A percentile compares a stretch with the other conserved stretches of the same genome.
phyloP scores from a whole-genome alignment of 2,797 vertebrate genomes.

The Galaxias olidus region DNA sequence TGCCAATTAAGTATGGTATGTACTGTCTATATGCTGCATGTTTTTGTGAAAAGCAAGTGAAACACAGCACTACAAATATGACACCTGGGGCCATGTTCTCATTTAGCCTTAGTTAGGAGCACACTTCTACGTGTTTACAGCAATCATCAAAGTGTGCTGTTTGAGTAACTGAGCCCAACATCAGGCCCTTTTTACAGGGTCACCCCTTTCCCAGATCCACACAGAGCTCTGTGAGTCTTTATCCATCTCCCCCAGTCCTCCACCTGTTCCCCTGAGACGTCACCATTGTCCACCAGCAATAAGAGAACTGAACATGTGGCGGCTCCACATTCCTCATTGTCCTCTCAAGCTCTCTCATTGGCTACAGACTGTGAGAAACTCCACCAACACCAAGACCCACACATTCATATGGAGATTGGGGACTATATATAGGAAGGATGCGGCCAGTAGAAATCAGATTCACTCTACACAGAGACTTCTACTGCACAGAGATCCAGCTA shows the following conservation, averaged over 20 bases:
- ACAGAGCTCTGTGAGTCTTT: slow-evolving; percentile 29
- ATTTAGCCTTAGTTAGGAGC: too few relatives aligned
- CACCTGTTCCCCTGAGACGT: slow-evolving; percentile 42
- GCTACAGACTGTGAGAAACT: slow-evolving; percentile 17
- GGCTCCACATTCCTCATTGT: slow-evolving; percentile 25
- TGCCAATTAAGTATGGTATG: too few relatives aligned
- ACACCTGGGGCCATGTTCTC: too few relatives aligned
- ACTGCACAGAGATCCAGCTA: slow-evolving; percentile 64
- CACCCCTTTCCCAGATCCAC: slow-evolving; percentile 63
- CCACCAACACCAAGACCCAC: slow-evolving; percentile 25
- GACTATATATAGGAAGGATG: slow-evolving; percentile 79
- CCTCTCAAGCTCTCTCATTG: slow-evolving; percentile 13
- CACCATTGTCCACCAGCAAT: slow-evolving; percentile 37
- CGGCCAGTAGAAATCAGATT: slow-evolving; percentile 56
- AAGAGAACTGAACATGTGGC: slow-evolving; percentile 46
- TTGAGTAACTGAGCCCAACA: slow-evolving; percentile 41
- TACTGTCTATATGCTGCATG: too few relatives aligned
- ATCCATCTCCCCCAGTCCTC: slow-evolving; percentile 27
- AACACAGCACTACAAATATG: too few relatives aligned
- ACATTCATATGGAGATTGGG: slow-evolving; percentile 77
- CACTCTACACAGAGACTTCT: slow-evolving; percentile 56
- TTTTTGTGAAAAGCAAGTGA: too few relatives aligned
- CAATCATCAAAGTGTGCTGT: too few relatives aligned
- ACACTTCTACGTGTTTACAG: too few relatives aligned
- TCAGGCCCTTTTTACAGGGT: slow-evolving; percentile 49